Base-by-base conservation (phyloP, 2,888 invertebrate genomes). In the Drosophila birchii region DNA sequence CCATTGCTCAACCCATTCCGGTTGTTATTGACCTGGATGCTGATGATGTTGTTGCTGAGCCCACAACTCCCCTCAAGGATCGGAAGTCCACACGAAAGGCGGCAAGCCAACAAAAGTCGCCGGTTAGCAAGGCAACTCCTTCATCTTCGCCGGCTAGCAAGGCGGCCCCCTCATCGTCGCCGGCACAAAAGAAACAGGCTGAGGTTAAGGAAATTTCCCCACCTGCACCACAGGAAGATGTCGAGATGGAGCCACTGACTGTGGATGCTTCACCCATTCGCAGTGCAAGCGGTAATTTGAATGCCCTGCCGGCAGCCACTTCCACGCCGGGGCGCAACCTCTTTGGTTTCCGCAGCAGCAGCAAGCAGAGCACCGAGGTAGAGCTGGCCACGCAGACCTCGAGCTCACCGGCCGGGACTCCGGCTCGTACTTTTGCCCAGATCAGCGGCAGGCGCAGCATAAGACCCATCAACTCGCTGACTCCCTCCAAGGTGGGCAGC, bases 361-460 rank as follows among this genome's bases (percentile, higher is more conserved):
- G 51, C 78, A 83, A 90, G 47, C 83, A 81, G 32, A 78, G 70
- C 67, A 82, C 79, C 5, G 91, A 91, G 49, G 79, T 81, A 7
- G 82, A 88, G 38, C 60, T 81, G 39, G 78, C 85, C 18, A 60
- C 79, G 7, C 75, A 79, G 49, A 45, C 69, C 2, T 73, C 72
- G 36, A 72, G 67, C n/a, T 86, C 90, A 9, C 90, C 90, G 18
- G 84, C 58, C 18, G 66, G 76, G 16, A 67, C 73, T 18, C 79
- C 77, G 36, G 80, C 89, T 0, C 85, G 86, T 34, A 77, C 64
- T 6, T 90, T 88, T 54, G 81, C 90, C 8, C 85, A 90, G 44
- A 92, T 92, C 18, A 91, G 87, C 1, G 92, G 92, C 0, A 82
- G 92, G 6, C 91, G 91, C 23, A 91, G 91, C 66, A 90, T 92